Base-by-base conservation (phyloP, 1,140 invertebrate genomes). In the Drosophila elegans region DNA sequence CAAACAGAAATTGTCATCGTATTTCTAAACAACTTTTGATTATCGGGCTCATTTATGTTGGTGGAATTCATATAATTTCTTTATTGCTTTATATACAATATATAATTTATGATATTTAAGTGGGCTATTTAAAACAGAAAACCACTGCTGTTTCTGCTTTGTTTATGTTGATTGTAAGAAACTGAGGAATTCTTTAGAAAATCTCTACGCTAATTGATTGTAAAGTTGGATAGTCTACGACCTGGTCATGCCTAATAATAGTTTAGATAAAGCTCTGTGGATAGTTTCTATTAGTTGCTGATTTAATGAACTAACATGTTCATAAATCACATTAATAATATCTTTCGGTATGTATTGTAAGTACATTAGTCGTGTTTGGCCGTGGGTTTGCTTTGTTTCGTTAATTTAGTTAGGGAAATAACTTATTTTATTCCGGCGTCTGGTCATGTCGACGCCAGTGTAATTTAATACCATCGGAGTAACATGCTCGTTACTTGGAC, bases 321-420 rank as follows among this genome's bases (percentile, higher is more conserved):
- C 41, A 77, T 77, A 61, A 77, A 76, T 77, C 63, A 68, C 41
- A 68, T 39, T 76, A 68, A 76, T 76, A 36, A 76, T 67, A 32
- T 52, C 51, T 75, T 63, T 57, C 13, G 25, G 10, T 38, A 38
- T 32, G 41, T 11, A 13, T 38, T 25, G 64, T 38, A 54, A 27
- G 16, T 49, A 51, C 25, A 11, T 21, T n/a, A 9, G 12, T 16
- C 41, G n/a, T 4, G 41, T 13, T 11, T 32, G 7, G n/a, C 36
- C 36, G n/a, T 59, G 7, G 25, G 12, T 39, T 16, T 39, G 25
- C 36, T 67, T 49, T 68, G 41, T 67, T 13, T 54, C 11, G 25
- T 29, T 34, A 48, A 39, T 48, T 71, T 9, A 36, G 41, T 57
- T 13, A 4, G 13, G 16, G 11, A 32, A 54, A 63, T 27, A 62